Conservation (phyloP, 2,888 invertebrate species). For the Polyommatus icarus region DNA sequence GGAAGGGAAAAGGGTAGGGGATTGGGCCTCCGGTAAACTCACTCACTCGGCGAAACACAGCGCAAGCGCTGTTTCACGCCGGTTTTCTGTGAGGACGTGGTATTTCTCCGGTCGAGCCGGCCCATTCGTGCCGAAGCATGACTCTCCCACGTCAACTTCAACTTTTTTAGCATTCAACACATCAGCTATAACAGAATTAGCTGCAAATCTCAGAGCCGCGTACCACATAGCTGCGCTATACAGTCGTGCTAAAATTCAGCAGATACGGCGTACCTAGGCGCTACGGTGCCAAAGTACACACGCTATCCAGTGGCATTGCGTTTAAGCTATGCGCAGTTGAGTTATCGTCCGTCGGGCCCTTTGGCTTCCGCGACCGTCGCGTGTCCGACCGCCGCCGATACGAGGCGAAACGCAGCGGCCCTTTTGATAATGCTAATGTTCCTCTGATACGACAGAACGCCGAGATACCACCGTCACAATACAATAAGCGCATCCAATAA, state of each 20-base stretch:
- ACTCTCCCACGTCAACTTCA: too few relatives aligned
- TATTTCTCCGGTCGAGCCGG: too few relatives aligned
- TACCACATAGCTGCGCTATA: too few relatives aligned
- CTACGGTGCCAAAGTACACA: conserved; percentile 48
- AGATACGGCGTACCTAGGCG: conserved; percentile 51
- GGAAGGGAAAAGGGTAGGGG: too few relatives aligned
- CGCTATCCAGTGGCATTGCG: conserved; percentile 66
- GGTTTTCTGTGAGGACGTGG: too few relatives aligned
- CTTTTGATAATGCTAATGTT: conserved; percentile 78
- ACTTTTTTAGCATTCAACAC: too few relatives aligned
- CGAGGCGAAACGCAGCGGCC: conserved; percentile 70
- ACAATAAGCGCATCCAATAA: conserved; percentile 66
- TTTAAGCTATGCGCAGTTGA: conserved; percentile 71
- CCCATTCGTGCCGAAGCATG: too few relatives aligned
- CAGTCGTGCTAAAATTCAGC: conserved; percentile 32
- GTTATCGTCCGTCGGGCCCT: conserved; percentile 72
- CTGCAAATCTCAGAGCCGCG: neutral
- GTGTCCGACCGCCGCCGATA: conserved; percentile 60
- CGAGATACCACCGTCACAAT: conserved; percentile 68
- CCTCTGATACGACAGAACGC: conserved; percentile 60
- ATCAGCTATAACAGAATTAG: neutral
- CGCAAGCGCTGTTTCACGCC: too few relatives aligned
- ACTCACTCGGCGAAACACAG: too few relatives aligned
- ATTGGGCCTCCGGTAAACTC: too few relatives aligned
- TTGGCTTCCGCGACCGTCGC: conserved; percentile 71